phyloP scores from a whole-genome alignment of 2,797 vertebrate species.

The Coracias cyanogaster region DNA sequence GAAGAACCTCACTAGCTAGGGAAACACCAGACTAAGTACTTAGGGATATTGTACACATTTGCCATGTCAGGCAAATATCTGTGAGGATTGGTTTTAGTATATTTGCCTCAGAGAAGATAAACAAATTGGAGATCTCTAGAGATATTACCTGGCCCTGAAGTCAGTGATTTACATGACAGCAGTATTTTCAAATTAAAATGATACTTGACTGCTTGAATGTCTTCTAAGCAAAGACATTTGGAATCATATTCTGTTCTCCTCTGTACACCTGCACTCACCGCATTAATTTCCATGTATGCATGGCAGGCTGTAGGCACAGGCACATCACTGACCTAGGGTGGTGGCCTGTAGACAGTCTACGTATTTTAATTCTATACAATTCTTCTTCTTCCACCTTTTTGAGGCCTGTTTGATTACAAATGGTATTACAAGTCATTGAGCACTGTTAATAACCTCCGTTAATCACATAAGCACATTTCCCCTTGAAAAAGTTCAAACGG shows the following conservation, averaged over 20 bases:
- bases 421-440: slow-evolving; percentile 37
- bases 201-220: neutral
- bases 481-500: slow-evolving; percentile 39
- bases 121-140: neutral
- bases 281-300: slow-evolving; percentile 20
- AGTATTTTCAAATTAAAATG: slow-evolving; percentile 21
- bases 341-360: neutral
- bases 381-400: neutral
- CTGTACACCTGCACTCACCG: slow-evolving; percentile 32
- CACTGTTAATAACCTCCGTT: slow-evolving; percentile 40
- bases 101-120: neutral
- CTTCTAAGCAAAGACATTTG: slow-evolving; percentile 26
- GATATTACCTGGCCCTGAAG: neutral
- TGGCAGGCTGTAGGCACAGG: neutral
- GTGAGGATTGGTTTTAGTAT: neutral
- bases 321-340: neutral
- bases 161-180: neutral
- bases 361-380: neutral
- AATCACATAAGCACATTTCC: slow-evolving; percentile 38
- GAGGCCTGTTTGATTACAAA: slow-evolving; percentile 43
- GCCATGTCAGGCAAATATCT: neutral
- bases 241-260: slow-evolving; percentile 19
- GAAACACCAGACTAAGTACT: neutral
- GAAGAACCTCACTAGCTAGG: neutral
- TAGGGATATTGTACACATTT: neutral